Base-by-base conservation (phyloP, 2,113 vertebrate species). In the Myotis brandtii region DNA sequence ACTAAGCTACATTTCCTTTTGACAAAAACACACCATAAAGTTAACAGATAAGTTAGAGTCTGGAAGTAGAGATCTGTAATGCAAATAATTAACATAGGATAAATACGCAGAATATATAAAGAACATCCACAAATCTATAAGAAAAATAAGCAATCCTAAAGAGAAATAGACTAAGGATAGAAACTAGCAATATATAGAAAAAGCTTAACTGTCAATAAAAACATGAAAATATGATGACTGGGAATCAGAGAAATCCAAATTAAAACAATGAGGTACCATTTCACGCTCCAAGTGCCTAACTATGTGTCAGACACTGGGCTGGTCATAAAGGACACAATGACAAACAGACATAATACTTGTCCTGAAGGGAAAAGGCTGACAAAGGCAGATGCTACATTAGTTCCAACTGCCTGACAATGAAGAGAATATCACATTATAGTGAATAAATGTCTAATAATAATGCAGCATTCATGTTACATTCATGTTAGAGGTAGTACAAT, bases 181-280 rank as follows among this genome's bases (percentile, higher is more conserved):
- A 86, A 86, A 83, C 4, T 18, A 32, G 21, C 17, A 86, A 88
- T 56, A 77, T 12, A 80, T 40, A 82, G 10, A 93, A 95, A 96
- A 87, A 73, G 52, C 13, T 32, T 32, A 94, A 56, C 14, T 70
- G n/a, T 82, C 62, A 82, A 89, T 76, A 82, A 91, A 79, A 83
- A 40, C 43, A 80, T 46, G 59, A 90, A 88, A 87, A 93, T 62
- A 85, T 34, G 52, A 48, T 21, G n/a, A 72, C 10, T 10, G 73
- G 17, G 30, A 43, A 72, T 67, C 14, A 92, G 48, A 88, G 85
- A 91, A 48, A 83, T 14, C 14, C 10, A 83, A 86, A 90, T 50
- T 50, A 77, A 62, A 62, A 86, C 30, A 62, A 80, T 37, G 9
- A 79, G 32, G 34, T 59, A 14, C 1, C 5, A n/a, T 73, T 91